Evolutionary conservation across 2,113 vertebrate genomes (phyloP).

Genomic region (Engystomops pustulosus): DNA sequence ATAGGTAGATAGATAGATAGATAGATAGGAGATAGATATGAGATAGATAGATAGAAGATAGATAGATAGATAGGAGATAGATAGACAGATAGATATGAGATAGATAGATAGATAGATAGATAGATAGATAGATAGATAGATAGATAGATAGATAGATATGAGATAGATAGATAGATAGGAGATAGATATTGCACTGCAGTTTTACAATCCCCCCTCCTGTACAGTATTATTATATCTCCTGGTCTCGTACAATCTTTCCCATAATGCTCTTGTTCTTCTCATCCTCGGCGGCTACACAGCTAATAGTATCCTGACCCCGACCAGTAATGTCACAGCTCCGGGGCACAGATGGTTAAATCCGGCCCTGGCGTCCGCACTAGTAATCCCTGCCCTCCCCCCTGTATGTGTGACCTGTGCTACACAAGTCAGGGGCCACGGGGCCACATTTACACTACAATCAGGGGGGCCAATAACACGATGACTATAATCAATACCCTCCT

Average conservation of each 20-base stretch:
- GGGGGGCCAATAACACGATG: not conserved
- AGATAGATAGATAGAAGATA: too few species aligned
- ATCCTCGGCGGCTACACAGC: not conserved
- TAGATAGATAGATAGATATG: too few species aligned
- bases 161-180: too few species aligned
- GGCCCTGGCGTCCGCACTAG: not conserved
- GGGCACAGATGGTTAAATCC: not conserved
- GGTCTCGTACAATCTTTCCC: not conserved
- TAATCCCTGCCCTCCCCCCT: not conserved
- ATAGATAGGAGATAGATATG: too few species aligned
- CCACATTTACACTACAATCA: slow-evolving; percentile 19
- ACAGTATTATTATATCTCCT: not conserved
- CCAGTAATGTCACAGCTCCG: slow-evolving; percentile 2
- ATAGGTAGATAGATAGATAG: too few species aligned
- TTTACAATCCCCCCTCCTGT: not conserved
- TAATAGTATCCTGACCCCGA: not conserved
- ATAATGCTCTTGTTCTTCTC: not conserved
- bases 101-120: too few species aligned
- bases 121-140: too few species aligned
- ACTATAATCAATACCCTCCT: not conserved
- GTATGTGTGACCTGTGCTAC: slow-evolving; percentile 8
- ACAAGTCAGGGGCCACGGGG: not conserved
- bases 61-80: too few species aligned
- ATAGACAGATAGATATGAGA: too few species aligned
- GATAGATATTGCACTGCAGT: too few species aligned